Evolutionary conservation across 2,113 vertebrate genomes (phyloP).

Genomic region (Tachuris rubrigastra): DNA sequence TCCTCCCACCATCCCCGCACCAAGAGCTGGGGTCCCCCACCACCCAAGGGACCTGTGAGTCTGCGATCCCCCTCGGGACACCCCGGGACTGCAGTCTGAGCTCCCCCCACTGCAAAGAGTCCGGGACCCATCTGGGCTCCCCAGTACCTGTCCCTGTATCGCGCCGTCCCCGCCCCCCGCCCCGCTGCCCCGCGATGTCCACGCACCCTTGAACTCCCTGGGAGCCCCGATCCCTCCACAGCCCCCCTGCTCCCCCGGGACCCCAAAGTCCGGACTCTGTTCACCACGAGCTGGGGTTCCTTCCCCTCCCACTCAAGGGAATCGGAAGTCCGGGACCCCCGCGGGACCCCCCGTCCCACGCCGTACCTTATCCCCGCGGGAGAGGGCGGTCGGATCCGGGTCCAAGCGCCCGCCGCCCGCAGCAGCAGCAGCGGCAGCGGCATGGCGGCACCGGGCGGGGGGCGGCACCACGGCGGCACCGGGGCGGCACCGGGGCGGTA

Average conservation of each 20-base stretch:
- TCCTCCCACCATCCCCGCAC: neutral
- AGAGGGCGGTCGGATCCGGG: neutral
- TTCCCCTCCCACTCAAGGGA: neutral
- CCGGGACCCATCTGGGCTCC: neutral
- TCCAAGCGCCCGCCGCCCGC: neutral
- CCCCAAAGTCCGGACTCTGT: neutral
- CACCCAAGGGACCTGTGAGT: too few species aligned
- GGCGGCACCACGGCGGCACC: too few species aligned
- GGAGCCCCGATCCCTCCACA: neutral
- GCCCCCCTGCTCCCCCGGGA: neutral
- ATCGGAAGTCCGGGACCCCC: neutral
- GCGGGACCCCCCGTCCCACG: neutral
- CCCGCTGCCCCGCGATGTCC: neutral
- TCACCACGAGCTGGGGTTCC: neutral
- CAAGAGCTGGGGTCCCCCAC: neutral
- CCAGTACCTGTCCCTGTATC: neutral
- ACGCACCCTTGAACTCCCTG: accelerated
- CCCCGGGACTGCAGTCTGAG: neutral
- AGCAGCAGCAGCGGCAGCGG: neutral
- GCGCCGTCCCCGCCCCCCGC: too few species aligned
- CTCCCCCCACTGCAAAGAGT: neutral
- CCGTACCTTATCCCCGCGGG: neutral
- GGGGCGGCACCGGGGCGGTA: too few species aligned
- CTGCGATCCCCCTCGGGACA: neutral
- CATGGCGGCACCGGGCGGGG: neutral